These are phyloP conservation scores for Cryptotis parvus DNA, from an alignment of 2,113 vertebrate species.

Conservation along the genomic window DNA sequence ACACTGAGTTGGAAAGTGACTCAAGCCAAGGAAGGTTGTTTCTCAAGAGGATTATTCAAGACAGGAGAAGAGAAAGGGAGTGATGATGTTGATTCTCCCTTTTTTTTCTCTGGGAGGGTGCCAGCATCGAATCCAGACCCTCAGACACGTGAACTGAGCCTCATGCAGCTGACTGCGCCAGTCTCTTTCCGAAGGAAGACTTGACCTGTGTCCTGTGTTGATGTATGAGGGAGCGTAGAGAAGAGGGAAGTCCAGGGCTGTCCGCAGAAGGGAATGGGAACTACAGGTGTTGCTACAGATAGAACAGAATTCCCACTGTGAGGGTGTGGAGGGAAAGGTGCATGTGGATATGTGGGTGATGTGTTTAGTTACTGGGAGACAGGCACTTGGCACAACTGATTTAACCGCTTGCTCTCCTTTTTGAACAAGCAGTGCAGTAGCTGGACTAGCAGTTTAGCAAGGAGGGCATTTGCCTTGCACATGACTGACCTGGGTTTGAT, in stretches of 20 bases:
- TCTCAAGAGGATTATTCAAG: neutral
- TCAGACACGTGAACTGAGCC: too few species aligned
- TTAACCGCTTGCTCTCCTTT: slow-evolving; percentile 12
- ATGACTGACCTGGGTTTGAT: too few species aligned
- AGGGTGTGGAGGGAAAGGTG: neutral
- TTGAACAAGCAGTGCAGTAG: neutral
- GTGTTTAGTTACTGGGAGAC: neutral
- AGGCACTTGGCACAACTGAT: neutral
- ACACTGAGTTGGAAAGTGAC: slow-evolving; percentile 44
- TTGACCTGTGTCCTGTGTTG: neutral
- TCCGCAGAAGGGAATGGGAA: neutral
- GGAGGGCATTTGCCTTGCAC: too few species aligned
- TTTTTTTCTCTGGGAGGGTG: too few species aligned
- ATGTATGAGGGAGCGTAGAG: neutral
- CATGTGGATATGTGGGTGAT: neutral
- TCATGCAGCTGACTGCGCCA: too few species aligned
- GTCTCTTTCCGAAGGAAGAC: neutral
- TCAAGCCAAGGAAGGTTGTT: neutral
- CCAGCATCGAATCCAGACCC: too few species aligned
- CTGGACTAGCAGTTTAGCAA: neutral
- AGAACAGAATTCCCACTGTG: neutral
- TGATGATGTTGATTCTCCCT: too few species aligned
- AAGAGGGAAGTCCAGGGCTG: neutral
- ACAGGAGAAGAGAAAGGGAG: neutral
- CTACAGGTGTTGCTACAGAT: neutral